phyloP scores from a whole-genome alignment of 2,888 invertebrate genomes.

The Scelioninae gen. 2 region DNA sequence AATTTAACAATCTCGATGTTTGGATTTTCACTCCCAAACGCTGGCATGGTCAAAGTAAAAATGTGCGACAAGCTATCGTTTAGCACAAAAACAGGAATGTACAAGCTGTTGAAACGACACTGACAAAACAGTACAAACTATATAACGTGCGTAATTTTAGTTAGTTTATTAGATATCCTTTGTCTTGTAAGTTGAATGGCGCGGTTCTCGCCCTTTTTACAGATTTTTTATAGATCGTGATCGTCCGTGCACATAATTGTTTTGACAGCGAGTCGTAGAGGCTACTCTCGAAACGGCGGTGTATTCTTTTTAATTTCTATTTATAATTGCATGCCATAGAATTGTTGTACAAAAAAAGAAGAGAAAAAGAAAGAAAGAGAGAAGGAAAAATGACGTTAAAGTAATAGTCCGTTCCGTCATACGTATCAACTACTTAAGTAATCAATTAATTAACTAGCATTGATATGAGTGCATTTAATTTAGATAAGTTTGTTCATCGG shows the following conservation, averaged over 20 bases:
- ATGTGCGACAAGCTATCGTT: not conserved
- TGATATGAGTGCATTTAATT: too few species aligned
- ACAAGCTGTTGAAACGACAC: slow-evolving; percentile 37
- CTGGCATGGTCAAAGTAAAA: not conserved
- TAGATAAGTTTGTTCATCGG: too few species aligned
- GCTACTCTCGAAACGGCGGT: slow-evolving; percentile 17
- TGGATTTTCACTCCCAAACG: not conserved
- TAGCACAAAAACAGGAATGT: slow-evolving; percentile 29
- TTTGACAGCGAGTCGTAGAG: slow-evolving; percentile 33
- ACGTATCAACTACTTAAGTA: too few species aligned
- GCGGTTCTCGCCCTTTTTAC: slow-evolving; percentile 9
- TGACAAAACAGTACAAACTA: slow-evolving; percentile 48
- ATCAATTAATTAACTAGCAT: too few species aligned
- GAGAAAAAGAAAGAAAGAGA: too few species aligned
- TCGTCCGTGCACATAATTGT: slow-evolving; percentile 18
- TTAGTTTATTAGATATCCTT: slow-evolving; percentile 31
- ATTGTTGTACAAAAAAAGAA: slow-evolving; percentile 38
- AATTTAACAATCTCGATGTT: not conserved
- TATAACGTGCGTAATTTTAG: slow-evolving; percentile 27
- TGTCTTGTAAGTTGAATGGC: slow-evolving; percentile 8
- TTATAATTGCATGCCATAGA: slow-evolving; percentile 37
- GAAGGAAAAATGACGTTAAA: too few species aligned
- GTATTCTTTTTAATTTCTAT: slow-evolving; percentile 13
- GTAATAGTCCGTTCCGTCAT: too few species aligned
- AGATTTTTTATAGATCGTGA: slow-evolving; percentile 15